Evolutionary conservation across 2,797 vertebrate genomes (phyloP).

Genomic region (Danio tinwini): DNA sequence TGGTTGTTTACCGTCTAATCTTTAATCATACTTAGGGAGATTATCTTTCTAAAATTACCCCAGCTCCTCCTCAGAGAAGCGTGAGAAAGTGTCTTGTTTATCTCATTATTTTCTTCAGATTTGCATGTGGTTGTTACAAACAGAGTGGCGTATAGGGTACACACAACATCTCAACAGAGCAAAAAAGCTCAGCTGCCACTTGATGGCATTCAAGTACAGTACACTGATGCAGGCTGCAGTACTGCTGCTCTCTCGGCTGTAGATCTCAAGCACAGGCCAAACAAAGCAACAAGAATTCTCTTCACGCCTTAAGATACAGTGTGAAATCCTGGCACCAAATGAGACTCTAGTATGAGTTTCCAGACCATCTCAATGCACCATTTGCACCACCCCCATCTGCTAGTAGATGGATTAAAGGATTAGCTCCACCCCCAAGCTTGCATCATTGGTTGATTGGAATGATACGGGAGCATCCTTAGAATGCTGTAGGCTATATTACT

Average conservation of each 20-base stretch:
- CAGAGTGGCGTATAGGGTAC: constrained; percentile 71
- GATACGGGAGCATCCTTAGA: not conserved
- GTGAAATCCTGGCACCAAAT: not conserved
- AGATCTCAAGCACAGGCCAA: not conserved
- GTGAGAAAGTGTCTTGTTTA: constrained; percentile 74
- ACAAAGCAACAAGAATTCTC: not conserved
- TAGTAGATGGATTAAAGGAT: not conserved
- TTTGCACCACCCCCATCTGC: not conserved
- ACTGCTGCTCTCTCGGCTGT: constrained; percentile 38
- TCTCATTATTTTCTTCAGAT: constrained; percentile 48
- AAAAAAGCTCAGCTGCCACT: constrained; percentile 57
- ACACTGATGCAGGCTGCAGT: constrained; percentile 51
- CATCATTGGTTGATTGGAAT: not conserved
- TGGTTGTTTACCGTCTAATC: constrained; percentile 74
- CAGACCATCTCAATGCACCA: not conserved
- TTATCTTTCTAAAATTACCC: constrained; percentile 82
- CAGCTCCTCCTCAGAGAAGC: constrained; percentile 72
- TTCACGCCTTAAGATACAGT: not conserved
- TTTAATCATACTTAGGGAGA: constrained; percentile 77
- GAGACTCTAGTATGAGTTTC: not conserved
- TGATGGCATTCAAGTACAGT: constrained; percentile 62
- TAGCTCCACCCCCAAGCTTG: not conserved
- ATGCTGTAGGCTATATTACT: not conserved
- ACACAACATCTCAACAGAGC: constrained; percentile 49
- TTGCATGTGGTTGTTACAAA: constrained; percentile 74